Conservation (phyloP, 2,113 vertebrate species). For the Albula goreensis region DNA sequence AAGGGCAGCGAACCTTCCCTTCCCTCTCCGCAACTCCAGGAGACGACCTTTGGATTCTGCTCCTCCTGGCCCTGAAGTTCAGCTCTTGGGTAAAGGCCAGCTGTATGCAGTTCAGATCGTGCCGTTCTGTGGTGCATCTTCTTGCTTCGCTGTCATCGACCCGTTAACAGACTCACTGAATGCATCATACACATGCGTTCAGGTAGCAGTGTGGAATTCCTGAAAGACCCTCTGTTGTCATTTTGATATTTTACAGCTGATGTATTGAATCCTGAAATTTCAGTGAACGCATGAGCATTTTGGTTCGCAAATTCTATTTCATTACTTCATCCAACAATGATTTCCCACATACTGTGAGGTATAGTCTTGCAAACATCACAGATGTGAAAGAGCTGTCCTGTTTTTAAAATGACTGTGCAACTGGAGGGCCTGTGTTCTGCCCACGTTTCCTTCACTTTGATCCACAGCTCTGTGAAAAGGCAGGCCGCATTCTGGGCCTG, state of each 20-base stretch:
- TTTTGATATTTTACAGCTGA: too few species aligned
- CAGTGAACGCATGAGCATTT: too few species aligned
- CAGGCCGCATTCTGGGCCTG: neutral
- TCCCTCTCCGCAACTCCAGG: neutral
- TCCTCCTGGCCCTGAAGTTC: conserved; percentile 15
- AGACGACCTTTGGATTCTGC: neutral
- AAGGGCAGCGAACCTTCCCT: neutral
- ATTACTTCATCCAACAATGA: too few species aligned
- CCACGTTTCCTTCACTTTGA: neutral
- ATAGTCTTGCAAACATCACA: too few species aligned
- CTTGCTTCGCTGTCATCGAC: neutral
- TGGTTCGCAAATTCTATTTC: too few species aligned
- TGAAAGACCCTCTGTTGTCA: too few species aligned
- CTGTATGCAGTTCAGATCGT: neutral
- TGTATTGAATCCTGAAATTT: too few species aligned
- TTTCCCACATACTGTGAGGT: too few species aligned
- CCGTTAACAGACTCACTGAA: neutral
- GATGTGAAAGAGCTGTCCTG: too few species aligned
- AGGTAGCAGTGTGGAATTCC: too few species aligned
- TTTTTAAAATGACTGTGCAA: too few species aligned
- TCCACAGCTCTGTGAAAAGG: neutral
- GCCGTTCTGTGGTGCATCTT: neutral
- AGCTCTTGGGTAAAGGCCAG: neutral
- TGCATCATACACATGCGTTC: too few species aligned
- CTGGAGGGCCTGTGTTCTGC: neutral